Conservation (phyloP, 2,888 invertebrate genomes). For the Arrhopalites spinosus region DNA sequence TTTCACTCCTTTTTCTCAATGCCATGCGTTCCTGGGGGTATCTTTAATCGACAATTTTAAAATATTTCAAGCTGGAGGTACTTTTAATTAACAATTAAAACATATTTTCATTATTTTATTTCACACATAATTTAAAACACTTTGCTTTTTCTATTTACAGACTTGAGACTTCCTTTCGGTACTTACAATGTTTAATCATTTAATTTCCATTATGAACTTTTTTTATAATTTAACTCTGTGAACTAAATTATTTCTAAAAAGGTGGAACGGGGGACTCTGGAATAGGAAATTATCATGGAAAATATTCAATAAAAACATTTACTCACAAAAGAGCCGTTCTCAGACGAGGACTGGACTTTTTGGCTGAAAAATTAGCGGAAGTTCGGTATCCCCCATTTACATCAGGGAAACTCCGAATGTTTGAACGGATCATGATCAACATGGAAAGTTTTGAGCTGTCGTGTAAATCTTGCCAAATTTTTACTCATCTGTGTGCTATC, state of each 20-base stretch:
- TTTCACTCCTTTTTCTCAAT: too few species aligned
- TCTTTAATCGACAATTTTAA: too few species aligned
- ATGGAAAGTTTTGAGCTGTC: background rate
- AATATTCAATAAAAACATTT: slow-evolving; percentile 87
- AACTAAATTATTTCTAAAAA: background rate
- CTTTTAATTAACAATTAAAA: background rate
- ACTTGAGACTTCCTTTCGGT: slow-evolving; percentile 31
- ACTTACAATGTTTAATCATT: background rate
- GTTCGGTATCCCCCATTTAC: slow-evolving; percentile 20
- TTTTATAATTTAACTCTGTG: background rate
- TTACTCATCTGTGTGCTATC: background rate
- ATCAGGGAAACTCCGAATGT: background rate
- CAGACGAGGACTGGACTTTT: slow-evolving; percentile 37
- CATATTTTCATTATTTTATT: background rate
- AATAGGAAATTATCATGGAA: slow-evolving; percentile 78
- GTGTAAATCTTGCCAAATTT: background rate
- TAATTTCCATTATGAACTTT: background rate
- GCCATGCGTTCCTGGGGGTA: too few species aligned
- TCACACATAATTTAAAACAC: background rate
- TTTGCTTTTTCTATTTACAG: slow-evolving; percentile 5
- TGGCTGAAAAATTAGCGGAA: slow-evolving; percentile 43
- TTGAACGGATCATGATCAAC: background rate
- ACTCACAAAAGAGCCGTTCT: slow-evolving; percentile 78
- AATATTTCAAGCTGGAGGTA: slow-evolving; percentile 25
- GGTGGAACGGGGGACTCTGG: slow-evolving; percentile 27